Evolutionary conservation across 2,888 invertebrate species (phyloP).

Genomic region (Timema podura): DNA sequence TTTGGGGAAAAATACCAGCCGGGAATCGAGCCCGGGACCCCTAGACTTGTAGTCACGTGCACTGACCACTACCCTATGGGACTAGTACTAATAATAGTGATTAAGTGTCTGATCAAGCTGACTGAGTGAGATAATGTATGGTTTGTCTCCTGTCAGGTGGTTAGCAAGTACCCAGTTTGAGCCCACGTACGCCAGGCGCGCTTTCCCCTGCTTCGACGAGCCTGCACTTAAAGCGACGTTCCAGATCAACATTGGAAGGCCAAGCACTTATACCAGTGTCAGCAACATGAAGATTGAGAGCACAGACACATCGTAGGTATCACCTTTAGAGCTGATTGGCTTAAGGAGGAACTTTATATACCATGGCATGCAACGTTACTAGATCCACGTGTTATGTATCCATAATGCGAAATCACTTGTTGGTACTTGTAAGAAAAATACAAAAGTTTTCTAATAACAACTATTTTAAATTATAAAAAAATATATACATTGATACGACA

Average conservation of each 20-base stretch:
- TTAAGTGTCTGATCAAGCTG: not conserved
- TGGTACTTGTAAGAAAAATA: no score
- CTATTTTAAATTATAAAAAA: no score
- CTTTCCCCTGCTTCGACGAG: conserved; percentile 12
- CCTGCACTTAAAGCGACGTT: conserved; percentile 1
- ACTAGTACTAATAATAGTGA: not conserved
- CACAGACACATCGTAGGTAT: no score
- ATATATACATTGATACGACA: no score
- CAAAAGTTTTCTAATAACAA: no score
- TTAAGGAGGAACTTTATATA: not conserved
- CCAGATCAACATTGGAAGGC: not conserved
- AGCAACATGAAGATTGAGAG: conserved; percentile 5
- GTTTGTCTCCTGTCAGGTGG: not conserved
- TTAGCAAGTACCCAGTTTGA: conserved; percentile 1
- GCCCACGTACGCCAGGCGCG: not conserved
- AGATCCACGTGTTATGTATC: not conserved
- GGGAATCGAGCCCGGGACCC: no score
- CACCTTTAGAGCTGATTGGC: no score
- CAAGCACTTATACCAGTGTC: not conserved
- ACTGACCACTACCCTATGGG: no score
- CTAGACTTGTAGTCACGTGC: no score
- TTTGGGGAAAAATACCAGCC: no score
- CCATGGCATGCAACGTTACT: not conserved
- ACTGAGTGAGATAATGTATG: not conserved
- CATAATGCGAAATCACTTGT: not conserved